Conservation (phyloP, 2,888 invertebrate species). For the Hymenopus coronatus region DNA sequence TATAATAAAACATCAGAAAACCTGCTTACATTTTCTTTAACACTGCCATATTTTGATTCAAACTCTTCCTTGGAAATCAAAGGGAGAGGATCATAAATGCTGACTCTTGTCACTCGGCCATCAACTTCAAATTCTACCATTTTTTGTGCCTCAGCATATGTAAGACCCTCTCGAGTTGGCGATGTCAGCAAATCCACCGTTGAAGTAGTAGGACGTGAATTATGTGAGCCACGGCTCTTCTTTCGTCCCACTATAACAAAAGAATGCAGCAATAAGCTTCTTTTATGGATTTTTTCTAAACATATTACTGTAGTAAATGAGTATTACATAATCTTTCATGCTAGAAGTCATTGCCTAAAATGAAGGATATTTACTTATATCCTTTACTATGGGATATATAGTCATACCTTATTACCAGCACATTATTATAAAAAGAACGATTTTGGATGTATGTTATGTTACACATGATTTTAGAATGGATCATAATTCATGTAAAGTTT, state of each 20-base stretch:
- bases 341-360: no score
- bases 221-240: conserved; percentile 32
- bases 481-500: no score
- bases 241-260: conserved; percentile 26
- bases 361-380: no score
- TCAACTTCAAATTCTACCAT: conserved; percentile 85
- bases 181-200: conserved; percentile 51
- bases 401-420: no score
- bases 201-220: conserved; percentile 36
- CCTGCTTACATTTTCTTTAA: background rate
- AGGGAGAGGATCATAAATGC: conserved; percentile 53
- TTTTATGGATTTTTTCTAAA: no score
- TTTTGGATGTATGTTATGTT: no score
- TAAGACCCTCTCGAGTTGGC: conserved; percentile 64
- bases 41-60: conserved; percentile 47
- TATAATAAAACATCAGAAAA: no score
- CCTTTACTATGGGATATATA: no score
- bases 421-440: no score
- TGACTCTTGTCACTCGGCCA: conserved; percentile 66
- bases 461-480: no score
- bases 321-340: no score
- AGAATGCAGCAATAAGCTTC: background rate
- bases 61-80: conserved; percentile 68
- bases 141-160: conserved; percentile 81
- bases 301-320: background rate